Conservation (phyloP, 2,113 vertebrate genomes). For the Protobothrops mucrosquamatus region DNA sequence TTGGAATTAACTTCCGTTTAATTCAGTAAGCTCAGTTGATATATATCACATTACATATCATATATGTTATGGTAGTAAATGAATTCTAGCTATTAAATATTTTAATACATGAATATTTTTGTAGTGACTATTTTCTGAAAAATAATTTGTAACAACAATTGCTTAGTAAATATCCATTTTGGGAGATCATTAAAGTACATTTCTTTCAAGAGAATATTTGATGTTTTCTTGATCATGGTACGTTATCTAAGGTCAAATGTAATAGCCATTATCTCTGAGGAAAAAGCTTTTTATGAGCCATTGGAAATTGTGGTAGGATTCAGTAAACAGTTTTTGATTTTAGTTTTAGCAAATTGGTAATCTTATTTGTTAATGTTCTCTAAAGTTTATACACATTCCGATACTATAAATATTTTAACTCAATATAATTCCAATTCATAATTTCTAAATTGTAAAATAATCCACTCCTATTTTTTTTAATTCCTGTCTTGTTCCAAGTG, state of each 20-base stretch:
- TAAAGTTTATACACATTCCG: not conserved
- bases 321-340: not conserved
- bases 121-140: not conserved
- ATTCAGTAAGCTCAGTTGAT: not conserved
- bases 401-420: not conserved
- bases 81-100: not conserved
- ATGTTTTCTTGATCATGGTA: not conserved
- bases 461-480: not conserved
- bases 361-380: not conserved
- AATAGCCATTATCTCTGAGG: too few species aligned
- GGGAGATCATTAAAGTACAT: not conserved
- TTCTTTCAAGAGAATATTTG: not conserved
- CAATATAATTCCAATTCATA: not conserved
- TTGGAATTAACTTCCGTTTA: not conserved
- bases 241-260: not conserved
- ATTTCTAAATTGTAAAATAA: not conserved
- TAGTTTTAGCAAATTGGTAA: not conserved
- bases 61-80: not conserved
- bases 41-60: not conserved
- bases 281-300: not conserved
- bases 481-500: not conserved
- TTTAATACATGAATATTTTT: not conserved
- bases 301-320: not conserved
- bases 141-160: not conserved
- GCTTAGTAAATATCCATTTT: not conserved